Percentiles rank a stretch among this genome's conserved stretches.
Evolutionary conservation across 2,888 invertebrate species (phyloP).

Genomic region (Drosophila fulvimacula): DNA sequence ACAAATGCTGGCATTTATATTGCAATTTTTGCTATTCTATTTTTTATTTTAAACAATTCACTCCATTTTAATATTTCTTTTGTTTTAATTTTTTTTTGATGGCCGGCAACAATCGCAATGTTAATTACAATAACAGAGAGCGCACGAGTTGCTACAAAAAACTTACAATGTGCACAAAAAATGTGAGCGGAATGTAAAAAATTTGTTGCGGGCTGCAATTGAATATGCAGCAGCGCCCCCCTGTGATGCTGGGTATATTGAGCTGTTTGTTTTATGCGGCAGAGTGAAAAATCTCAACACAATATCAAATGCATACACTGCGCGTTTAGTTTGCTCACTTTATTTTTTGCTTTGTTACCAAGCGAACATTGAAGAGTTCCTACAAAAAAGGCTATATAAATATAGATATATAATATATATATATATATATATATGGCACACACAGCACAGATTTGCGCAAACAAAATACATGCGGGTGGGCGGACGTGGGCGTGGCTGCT

Average conservation of each 20-base stretch:
- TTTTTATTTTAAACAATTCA: slow-evolving; percentile 23
- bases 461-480: slow-evolving; percentile 33
- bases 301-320: slow-evolving; percentile 63
- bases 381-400: slow-evolving; percentile 32
- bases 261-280: slow-evolving; percentile 63
- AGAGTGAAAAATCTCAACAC: slow-evolving; percentile 65
- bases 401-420: slow-evolving; percentile 18
- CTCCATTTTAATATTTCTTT: slow-evolving; percentile 6
- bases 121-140: slow-evolving; percentile 68
- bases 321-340: slow-evolving; percentile 34
- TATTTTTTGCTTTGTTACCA: slow-evolving; percentile 4
- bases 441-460: slow-evolving; percentile 61
- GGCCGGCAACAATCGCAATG: slow-evolving; percentile 55
- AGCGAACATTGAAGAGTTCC: slow-evolving; percentile 53
- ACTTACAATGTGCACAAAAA: slow-evolving; percentile 21
- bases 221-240: slow-evolving; percentile 43
- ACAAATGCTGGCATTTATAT: slow-evolving; percentile 32
- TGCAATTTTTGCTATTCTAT: neutral
- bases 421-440: slow-evolving; percentile 36
- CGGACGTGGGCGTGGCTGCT: neutral
- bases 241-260: slow-evolving; percentile 40
- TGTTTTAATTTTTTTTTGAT: neutral
- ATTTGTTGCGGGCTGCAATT: slow-evolving; percentile 50
- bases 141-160: slow-evolving; percentile 11
- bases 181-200: slow-evolving; percentile 16